These are phyloP conservation scores for Rhyzopertha dominica DNA, from an alignment of 1,140 invertebrate genomes.

Conservation along the genomic window DNA sequence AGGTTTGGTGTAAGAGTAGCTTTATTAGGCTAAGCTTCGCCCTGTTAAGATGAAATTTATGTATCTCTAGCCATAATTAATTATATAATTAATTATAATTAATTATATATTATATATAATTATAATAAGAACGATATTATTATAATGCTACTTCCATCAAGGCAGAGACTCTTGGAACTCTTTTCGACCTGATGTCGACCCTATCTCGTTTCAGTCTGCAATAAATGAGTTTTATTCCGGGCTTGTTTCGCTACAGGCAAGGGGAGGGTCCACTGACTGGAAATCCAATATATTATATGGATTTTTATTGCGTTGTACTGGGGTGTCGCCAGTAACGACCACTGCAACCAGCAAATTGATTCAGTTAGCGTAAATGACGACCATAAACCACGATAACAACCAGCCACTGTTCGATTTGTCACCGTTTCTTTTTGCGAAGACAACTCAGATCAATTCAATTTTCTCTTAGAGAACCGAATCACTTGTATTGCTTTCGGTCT, in stretches of 20 bases:
- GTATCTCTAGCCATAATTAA: too few species aligned
- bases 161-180: too few species aligned
- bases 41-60: too few species aligned
- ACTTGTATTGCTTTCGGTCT: background rate
- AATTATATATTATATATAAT: too few species aligned
- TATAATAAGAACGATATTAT: too few species aligned
- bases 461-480: too few species aligned
- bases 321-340: constrained; percentile 21
- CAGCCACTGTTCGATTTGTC: background rate
- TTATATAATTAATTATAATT: too few species aligned
- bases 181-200: too few species aligned
- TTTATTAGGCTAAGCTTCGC: too few species aligned
- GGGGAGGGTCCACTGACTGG: constrained; percentile 12
- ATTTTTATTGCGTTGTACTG: constrained; percentile 27
- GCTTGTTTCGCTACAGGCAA: background rate
- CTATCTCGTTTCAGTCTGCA: too few species aligned
- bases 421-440: background rate
- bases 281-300: constrained; percentile 29
- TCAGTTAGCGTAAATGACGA: constrained; percentile 15
- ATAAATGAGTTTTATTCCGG: background rate
- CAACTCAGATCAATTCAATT: background rate
- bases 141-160: too few species aligned
- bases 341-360: constrained; percentile 25
- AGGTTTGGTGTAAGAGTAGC: too few species aligned
- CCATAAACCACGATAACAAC: background rate